These are phyloP conservation scores for Acipenser transmontanus DNA, from an alignment of 2,797 vertebrate genomes.

Conservation along the genomic window DNA sequence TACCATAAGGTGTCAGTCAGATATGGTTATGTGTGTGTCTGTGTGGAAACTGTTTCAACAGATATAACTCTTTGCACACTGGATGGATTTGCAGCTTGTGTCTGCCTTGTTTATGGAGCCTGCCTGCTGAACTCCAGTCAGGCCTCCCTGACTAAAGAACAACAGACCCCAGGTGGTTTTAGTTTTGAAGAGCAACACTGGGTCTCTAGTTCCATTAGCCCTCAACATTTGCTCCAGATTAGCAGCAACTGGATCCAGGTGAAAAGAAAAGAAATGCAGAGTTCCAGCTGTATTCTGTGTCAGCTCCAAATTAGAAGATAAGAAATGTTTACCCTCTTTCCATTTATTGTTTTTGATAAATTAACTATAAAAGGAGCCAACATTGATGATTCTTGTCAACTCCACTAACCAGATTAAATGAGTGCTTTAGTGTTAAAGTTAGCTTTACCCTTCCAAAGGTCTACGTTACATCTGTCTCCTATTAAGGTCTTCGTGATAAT, in stretches of 20 bases:
- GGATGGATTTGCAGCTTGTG: conserved; percentile 5
- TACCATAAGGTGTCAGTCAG: conserved; percentile 13
- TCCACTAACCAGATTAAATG: conserved; percentile 37
- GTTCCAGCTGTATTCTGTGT: conserved; percentile 22
- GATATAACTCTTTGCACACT: conserved; percentile 4
- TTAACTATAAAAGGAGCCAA: conserved; percentile 37
- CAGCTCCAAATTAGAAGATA: conserved; percentile 40
- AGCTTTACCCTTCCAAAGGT: conserved; percentile 20
- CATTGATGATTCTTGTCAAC: conserved; percentile 38
- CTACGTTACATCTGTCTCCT: conserved; percentile 19
- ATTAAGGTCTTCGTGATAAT: conserved; percentile 30
- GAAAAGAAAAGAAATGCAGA: conserved; percentile 34
- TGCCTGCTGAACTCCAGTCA: conserved; percentile 36
- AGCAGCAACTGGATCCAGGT: conserved; percentile 46
- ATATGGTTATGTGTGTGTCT: not conserved
- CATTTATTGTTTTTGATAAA: conserved; percentile 41
- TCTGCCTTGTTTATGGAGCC: conserved; percentile 13
- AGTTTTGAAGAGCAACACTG: conserved; percentile 39
- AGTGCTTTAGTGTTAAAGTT: conserved; percentile 24
- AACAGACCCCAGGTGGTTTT: conserved; percentile 51
- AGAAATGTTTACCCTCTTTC: conserved; percentile 38
- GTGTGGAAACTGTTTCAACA: conserved; percentile 9
- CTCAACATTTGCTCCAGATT: conserved; percentile 47
- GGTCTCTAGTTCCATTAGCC: conserved; percentile 45
- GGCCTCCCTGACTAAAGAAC: conserved; percentile 37